Evolutionary conservation across 1,140 invertebrate species (phyloP), one percentile per base, ranked within the genome.

Genomic region (Drosophila insularis): DNA sequence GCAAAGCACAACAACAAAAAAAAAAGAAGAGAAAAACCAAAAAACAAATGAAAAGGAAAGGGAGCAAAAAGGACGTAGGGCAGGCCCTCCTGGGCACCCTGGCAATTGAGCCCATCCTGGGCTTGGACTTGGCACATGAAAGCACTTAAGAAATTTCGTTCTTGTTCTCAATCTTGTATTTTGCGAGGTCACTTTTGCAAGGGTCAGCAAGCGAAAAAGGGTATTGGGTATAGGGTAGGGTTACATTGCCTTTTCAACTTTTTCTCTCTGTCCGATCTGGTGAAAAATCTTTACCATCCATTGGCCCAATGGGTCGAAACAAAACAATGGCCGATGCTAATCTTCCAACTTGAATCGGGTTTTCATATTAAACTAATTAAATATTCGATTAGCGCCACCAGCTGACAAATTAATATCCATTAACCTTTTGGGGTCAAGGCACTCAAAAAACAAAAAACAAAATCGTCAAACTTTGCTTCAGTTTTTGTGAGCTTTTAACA

Each of bases 81-180:
- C 17, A 19, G 31, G 13, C 56, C 10, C 32, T 27, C 27, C 27
- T 27, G 27, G 27, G 27, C 27, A 27, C 27, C 27, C 27, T 27
- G 27, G 27, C 27, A 35, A 35, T 35, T 35, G 32, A 35, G 32
- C 32, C 61, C 77, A 46, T 37, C 39, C 53, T 59, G 59, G 73
- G 46, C 35, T 13, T 37, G 35, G 74, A 65, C 61, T 69, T 74
- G 80, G 80, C 76, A 73, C 68, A 78, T 74, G 78, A 86, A 81
- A 81, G 75, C 82, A 86, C 81, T 86, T 86, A 86, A 87, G 82
- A 81, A 87, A 87, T 86, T 81, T 75, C 87, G 68, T 79, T 87
- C 75, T 81, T 86, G 79, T 87, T 86, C 82, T 58, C 82, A 79
- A 87, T 72, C 79, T 87, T 86, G 82, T 86, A 76, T 73, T 81